Evolutionary conservation across 1,140 invertebrate species (phyloP).

Genomic region (Coelopa frigida): DNA sequence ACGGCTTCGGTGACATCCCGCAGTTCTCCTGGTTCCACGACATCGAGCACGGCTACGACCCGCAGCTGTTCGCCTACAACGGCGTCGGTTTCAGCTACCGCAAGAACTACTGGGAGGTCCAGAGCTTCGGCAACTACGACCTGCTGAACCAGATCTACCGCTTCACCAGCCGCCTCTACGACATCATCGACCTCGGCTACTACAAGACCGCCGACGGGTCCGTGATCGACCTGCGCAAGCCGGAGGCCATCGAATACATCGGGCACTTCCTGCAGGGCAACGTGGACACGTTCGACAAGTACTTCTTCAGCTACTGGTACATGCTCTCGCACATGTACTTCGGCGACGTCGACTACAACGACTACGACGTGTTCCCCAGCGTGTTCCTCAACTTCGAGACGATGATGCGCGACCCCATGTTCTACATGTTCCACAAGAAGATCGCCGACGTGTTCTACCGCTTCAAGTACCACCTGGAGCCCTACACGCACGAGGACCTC

Average conservation of each 20-base stretch:
- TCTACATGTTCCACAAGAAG: conserved; percentile 49
- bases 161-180: conserved; percentile 53
- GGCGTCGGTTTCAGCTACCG: conserved; percentile 59
- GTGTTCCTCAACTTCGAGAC: conserved; percentile 49
- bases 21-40: conserved; percentile 50
- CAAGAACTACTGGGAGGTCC: conserved; percentile 36
- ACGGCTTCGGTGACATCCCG: conserved; percentile 54
- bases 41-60: conserved; percentile 56
- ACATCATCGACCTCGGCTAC: conserved; percentile 56
- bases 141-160: conserved; percentile 34
- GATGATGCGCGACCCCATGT: conserved; percentile 54
- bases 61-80: conserved; percentile 57
- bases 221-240: conserved; percentile 47
- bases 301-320: conserved; percentile 50
- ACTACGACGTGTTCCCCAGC: conserved; percentile 42
- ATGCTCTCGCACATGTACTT: conserved; percentile 40
- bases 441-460: conserved; percentile 48
- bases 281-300: conserved; percentile 52
- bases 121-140: conserved; percentile 31
- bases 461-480: background rate
- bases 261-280: conserved; percentile 58
- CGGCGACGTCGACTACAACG: conserved; percentile 17
- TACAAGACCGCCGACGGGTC: conserved; percentile 47
- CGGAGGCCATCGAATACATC: conserved; percentile 54
- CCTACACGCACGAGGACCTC: conserved; percentile 11